Base-by-base conservation (phyloP, 2,113 vertebrate species). In the Canis aureus region DNA sequence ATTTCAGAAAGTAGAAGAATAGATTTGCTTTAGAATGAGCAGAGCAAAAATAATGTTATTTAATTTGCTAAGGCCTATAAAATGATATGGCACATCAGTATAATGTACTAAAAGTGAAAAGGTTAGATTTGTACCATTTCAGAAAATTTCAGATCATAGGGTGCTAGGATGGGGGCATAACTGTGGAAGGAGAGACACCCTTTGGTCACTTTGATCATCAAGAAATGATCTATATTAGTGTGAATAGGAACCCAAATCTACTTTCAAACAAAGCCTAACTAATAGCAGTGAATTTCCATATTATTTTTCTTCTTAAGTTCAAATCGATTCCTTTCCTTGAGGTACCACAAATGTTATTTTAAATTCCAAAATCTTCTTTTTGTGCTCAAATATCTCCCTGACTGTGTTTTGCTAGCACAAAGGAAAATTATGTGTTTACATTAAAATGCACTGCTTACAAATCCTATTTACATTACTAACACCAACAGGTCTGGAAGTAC, bases 401-500 rank as follows among this genome's bases (percentile, higher is more conserved):
- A 83, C 86, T 86, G 8, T 6, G 86, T 96, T 94, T 96, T 95
- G 86, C 43, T 60, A 96, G 53, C 51, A 95, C 59, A 82, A 76
- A 97, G 80, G 74, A 94, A 88, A 85, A 79, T 78, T 12, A 35
- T 76, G 19, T 91, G 78, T 89, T 98, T 86, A 96, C 49, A 86
- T 86, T 80, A 89, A 84, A 95, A 69, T 67, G 7, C 25, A 91
- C 2, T 55, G 27, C 81, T 76, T 92, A 71, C 74, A 93, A 93
- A 49, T 86, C 62, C 43, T 82, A 12, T 80, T 95, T 93, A 86
- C 2, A 94, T 89, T 11, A 93, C 22, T 89, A 60, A 93, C 12
- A 93, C 38, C 51, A 78, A 27, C 62, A 67, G 55, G 49, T 85
- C 66, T 89, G 9, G 67, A 89, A 53, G 0, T 57, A 32, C 29